Conservation (phyloP, 2,113 vertebrate genomes). For the Thermophis baileyi region DNA sequence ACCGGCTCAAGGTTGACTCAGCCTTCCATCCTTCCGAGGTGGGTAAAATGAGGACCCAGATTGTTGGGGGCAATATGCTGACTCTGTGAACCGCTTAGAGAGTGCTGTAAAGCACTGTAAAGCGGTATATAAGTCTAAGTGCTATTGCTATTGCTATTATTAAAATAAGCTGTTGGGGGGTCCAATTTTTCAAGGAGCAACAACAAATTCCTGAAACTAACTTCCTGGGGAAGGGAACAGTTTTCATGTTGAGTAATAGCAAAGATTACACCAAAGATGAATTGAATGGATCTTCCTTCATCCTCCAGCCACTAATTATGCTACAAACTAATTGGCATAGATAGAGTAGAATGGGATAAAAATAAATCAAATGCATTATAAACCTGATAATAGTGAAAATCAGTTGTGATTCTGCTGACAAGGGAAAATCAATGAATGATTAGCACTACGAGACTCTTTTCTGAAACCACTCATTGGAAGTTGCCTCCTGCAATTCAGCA, state of each 20-base stretch:
- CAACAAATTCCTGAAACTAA: background rate
- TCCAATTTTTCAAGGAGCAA: background rate
- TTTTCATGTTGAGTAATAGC: background rate
- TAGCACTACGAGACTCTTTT: too few relatives aligned
- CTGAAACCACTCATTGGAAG: background rate
- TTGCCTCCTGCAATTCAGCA: background rate
- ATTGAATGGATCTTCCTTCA: background rate
- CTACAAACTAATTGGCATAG: background rate
- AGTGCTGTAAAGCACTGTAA: too few relatives aligned
- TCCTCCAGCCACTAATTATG: background rate
- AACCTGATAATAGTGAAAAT: background rate
- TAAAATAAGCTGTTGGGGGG: background rate
- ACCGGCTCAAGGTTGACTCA: too few relatives aligned
- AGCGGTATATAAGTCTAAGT: too few relatives aligned
- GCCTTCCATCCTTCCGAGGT: too few relatives aligned
- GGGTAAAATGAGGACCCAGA: too few relatives aligned
- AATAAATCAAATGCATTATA: background rate
- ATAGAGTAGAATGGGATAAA: background rate
- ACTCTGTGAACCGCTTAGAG: too few relatives aligned
- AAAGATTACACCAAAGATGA: background rate
- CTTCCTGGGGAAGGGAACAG: background rate
- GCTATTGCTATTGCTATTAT: too few relatives aligned
- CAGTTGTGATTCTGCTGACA: background rate
- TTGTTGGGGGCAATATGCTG: too few relatives aligned
- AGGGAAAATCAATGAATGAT: background rate